A percentile compares a stretch with the other conserved stretches of the same genome.
These are phyloP conservation scores for Rynchops niger DNA, from an alignment of 2,113 vertebrate species.

Conservation along the genomic window DNA sequence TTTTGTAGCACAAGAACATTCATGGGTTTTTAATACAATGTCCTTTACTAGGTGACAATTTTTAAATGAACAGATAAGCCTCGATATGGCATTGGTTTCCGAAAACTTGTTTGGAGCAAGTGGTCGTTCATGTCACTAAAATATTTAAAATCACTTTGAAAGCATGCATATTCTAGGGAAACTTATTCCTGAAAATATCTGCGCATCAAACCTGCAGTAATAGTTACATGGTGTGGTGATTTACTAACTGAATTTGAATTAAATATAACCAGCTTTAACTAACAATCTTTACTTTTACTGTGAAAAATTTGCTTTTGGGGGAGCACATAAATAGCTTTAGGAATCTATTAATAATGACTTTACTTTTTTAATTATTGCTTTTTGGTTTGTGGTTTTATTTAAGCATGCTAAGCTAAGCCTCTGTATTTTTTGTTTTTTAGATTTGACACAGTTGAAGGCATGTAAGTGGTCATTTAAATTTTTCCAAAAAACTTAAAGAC, in stretches of 20 bases:
- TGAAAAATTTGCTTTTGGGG: constrained; percentile 37
- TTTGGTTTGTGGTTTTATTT: constrained; percentile 80
- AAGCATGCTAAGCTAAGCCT: constrained; percentile 87
- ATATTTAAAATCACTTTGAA: background rate
- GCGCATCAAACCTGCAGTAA: background rate
- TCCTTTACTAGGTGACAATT: background rate
- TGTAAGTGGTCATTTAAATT: constrained; percentile 90
- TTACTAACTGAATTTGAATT: constrained; percentile 34
- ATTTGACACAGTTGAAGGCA: constrained; percentile 92
- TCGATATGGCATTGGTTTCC: background rate
- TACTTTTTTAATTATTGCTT: constrained; percentile 63
- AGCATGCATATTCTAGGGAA: background rate
- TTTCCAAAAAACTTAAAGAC: constrained; percentile 65
- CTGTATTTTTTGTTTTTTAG: constrained; percentile 88
- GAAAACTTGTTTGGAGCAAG: background rate
- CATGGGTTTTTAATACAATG: fast-evolving
- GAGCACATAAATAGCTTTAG: constrained; percentile 49
- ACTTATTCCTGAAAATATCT: background rate
- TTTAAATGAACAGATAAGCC: background rate
- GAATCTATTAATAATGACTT: constrained; percentile 49
- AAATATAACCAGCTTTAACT: constrained; percentile 48
- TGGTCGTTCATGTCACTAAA: background rate
- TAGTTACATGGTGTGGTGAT: background rate
- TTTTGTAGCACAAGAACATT: background rate
- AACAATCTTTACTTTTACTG: constrained; percentile 18